These are phyloP conservation scores for Rhabdophis nuchalis DNA, from an alignment of 2,797 vertebrate species.

Conservation along the genomic window DNA sequence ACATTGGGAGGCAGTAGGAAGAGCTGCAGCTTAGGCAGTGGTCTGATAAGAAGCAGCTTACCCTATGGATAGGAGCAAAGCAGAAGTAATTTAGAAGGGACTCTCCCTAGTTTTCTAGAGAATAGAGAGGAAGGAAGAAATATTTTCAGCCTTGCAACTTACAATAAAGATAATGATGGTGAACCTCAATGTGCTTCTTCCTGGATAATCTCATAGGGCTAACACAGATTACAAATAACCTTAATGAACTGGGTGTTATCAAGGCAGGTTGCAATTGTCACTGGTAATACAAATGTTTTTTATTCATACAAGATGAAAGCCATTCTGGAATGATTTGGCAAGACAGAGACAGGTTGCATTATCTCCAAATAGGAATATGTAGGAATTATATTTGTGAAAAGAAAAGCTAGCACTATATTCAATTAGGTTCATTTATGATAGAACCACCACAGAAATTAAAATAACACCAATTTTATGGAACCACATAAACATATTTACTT, in stretches of 20 bases:
- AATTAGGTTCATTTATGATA: not conserved
- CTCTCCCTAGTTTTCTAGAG: not conserved
- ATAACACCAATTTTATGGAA: not conserved
- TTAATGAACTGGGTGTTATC: not conserved
- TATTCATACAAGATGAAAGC: not conserved
- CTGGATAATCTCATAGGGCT: not conserved
- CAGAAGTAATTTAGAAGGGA: not conserved
- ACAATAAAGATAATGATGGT: not conserved
- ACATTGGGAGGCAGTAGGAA: not conserved
- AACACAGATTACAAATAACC: not conserved
- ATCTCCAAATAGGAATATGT: not conserved
- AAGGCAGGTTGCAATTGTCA: not conserved
- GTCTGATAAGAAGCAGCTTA: not conserved
- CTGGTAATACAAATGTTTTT: not conserved
- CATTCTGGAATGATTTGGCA: not conserved
- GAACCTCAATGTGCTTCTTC: not conserved
- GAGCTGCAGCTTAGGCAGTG: not conserved
- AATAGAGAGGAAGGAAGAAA: not conserved
- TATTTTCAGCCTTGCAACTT: not conserved
- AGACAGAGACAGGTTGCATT: not conserved
- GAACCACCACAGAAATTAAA: not conserved
- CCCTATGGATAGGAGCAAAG: not conserved
- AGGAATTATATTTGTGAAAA: not conserved
- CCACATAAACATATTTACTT: not conserved
- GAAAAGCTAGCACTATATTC: not conserved